Percentiles rank a stretch among this genome's conserved stretches.
Conservation (phyloP, 1,140 invertebrate species). For the Vanessa atalanta region DNA sequence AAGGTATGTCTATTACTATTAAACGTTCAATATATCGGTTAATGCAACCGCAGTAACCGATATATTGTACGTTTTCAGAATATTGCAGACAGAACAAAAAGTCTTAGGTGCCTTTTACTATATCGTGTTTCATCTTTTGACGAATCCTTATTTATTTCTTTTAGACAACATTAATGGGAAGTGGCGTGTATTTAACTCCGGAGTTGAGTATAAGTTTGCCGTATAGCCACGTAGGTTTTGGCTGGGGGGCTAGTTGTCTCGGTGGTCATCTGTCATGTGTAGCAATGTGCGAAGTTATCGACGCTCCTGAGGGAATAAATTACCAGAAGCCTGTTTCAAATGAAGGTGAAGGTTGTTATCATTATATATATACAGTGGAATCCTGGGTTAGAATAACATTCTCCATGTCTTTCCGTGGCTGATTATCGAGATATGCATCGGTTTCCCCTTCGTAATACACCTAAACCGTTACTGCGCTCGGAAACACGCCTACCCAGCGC, state of each 20-base stretch:
- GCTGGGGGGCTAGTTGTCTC: conserved; percentile 87
- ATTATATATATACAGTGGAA: neutral
- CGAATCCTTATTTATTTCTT: conserved; percentile 29
- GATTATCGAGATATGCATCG: too few relatives aligned
- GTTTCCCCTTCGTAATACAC: too few relatives aligned
- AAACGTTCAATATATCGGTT: too few relatives aligned
- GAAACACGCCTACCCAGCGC: too few relatives aligned
- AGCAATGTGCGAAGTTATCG: conserved; percentile 89
- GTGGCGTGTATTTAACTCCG: conserved; percentile 88
- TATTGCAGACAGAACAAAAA: neutral
- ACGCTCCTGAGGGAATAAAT: conserved; percentile 84
- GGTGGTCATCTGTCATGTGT: conserved; percentile 88
- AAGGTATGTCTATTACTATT: conserved; percentile 79
- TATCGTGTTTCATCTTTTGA: neutral
- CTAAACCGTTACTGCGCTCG: too few relatives aligned
- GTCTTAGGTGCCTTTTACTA: neutral
- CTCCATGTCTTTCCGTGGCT: too few relatives aligned
- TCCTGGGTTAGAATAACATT: too few relatives aligned
- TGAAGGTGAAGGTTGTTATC: conserved; percentile 49
- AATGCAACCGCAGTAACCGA: neutral
- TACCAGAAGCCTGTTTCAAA: conserved; percentile 66
- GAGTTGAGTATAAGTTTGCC: conserved; percentile 86
- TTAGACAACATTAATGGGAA: conserved; percentile 86
- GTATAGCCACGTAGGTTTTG: conserved; percentile 86
- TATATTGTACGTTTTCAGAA: neutral